Base-by-base conservation (phyloP, 2,797 vertebrate species). In the Heteromormyrus szaboi region DNA sequence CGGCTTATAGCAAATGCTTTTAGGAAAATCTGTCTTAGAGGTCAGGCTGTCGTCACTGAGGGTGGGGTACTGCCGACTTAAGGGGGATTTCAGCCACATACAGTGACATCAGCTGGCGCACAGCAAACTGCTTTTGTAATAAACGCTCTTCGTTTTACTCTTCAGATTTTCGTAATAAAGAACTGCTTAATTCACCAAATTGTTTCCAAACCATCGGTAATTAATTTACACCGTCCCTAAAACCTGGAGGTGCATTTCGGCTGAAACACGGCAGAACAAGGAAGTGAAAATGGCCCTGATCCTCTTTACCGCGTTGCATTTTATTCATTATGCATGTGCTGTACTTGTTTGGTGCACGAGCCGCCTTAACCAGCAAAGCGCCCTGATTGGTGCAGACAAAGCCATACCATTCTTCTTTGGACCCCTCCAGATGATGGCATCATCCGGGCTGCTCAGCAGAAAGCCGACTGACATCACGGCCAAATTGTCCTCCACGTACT, bases 341-440 rank as follows among this genome's bases (percentile, higher is more conserved):
- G 25, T 2, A 3, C 25, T 68, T 5, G 25, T 68, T 14, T 14
- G 62, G 1, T 29, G 25, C 62, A 68, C 3, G 11, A 12, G 62
- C 62, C 25, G 9, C 25, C 62, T 4, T 12, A 33, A 33, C 11
- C 62, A 4, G 62, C 62, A 29, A 33, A 59, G 56, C 56, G n/a
- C 33, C 11, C 25, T 12, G 62, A 68, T 14, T 68, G 25, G 9
- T 33, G 11, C 25, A 29, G 3, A 68, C 25, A 68, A 4, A 14
- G 1, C 25, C 90, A 99, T 93, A 99, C 98, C 99, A 1, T 98
- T 99, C 91, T 99, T 99, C 92, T 99, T 99, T 0, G 98, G 99
- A 88, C 99, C 99, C 92, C 98, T 97, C 99, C 99, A 99, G 93
- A 99, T 99, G 72, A 99, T 97, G 0, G 98, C 99, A 54, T 99